phyloP scores from a whole-genome alignment of 2,888 invertebrate genomes.

The Phymatocera aterrima region DNA sequence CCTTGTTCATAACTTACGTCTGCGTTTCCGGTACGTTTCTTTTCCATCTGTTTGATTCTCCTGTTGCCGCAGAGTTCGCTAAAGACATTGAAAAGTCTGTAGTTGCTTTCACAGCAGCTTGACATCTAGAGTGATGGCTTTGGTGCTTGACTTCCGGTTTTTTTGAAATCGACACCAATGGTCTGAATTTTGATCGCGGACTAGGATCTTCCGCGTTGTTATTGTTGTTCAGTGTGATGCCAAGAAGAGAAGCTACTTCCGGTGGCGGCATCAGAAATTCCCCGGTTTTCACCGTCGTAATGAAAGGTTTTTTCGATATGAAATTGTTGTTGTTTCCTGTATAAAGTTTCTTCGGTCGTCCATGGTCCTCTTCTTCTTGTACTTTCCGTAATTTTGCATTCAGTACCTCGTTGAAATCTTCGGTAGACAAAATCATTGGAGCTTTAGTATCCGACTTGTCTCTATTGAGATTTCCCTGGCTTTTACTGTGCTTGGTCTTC shows the following conservation, averaged over 20 bases:
- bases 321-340: slow-evolving; percentile 48
- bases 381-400: slow-evolving; percentile 84
- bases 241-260: slow-evolving; percentile 82
- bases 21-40: slow-evolving; percentile 49
- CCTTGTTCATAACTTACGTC: slow-evolving; percentile 61
- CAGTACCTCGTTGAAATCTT: slow-evolving; percentile 82
- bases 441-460: slow-evolving; percentile 46
- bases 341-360: slow-evolving; percentile 48
- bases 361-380: slow-evolving; percentile 78
- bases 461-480: slow-evolving; percentile 73
- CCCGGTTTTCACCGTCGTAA: slow-evolving; percentile 88
- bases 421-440: slow-evolving; percentile 72
- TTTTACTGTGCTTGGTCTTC: slow-evolving; percentile 72
- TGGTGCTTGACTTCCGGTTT: slow-evolving; percentile 69
- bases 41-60: slow-evolving; percentile 50
- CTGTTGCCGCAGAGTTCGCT: slow-evolving; percentile 57
- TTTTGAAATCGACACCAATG: slow-evolving; percentile 62
- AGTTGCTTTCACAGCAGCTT: slow-evolving; percentile 68
- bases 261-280: slow-evolving; percentile 87
- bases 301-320: slow-evolving; percentile 78
- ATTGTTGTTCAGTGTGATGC: slow-evolving; percentile 75
- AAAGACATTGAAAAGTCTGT: slow-evolving; percentile 66
- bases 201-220: slow-evolving; percentile 63
- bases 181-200: slow-evolving; percentile 61
- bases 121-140: slow-evolving; percentile 67